These are phyloP conservation scores for Danio jaintianensis DNA, from an alignment of 2,797 vertebrate species.

Conservation along the genomic window DNA sequence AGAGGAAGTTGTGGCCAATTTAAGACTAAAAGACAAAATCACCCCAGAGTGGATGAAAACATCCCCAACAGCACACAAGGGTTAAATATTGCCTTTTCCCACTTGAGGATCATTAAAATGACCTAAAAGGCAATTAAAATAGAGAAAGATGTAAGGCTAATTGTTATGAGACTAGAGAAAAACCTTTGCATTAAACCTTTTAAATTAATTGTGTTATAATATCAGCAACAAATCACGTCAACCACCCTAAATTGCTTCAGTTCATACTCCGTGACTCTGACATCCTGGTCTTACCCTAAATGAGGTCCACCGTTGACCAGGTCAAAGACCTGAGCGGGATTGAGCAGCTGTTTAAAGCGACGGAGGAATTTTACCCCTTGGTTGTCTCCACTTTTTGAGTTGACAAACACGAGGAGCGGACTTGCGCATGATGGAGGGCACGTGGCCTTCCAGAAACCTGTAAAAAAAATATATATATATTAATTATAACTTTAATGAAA, in stretches of 20 bases:
- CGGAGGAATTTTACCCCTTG: constrained; percentile 98
- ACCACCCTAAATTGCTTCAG: background rate
- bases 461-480: background rate
- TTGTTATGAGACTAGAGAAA: background rate
- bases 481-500: background rate
- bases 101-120: background rate
- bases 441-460: constrained; percentile 98
- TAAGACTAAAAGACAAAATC: no score
- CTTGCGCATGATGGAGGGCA: constrained; percentile 96
- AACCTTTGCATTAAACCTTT: background rate
- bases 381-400: constrained; percentile 99
- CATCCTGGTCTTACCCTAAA: constrained; percentile 85
- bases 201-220: no score
- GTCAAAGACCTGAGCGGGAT: constrained; percentile 98
- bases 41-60: no score
- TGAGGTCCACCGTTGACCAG: constrained; percentile 97
- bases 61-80: no score
- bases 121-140: background rate
- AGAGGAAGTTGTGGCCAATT: no score
- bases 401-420: constrained; percentile 97
- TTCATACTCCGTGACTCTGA: background rate
- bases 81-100: background rate
- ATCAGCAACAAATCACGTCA: no score
- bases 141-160: background rate
- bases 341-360: constrained; percentile 97